phyloP scores from a whole-genome alignment of 2,888 invertebrate genomes.

The Xestia sexstrigata region DNA sequence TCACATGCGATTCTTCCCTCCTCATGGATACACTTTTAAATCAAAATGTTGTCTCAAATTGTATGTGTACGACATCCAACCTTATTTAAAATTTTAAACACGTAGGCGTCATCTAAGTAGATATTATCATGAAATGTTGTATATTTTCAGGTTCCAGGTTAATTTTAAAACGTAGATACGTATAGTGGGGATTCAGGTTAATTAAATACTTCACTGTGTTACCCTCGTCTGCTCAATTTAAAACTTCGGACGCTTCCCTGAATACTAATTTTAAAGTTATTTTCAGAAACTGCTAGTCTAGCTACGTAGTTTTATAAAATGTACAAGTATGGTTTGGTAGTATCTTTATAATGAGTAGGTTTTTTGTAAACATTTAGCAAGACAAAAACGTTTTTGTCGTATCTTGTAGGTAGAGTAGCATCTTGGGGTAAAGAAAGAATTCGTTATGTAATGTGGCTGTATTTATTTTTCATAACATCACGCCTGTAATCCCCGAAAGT shows the following conservation, averaged over 20 bases:
- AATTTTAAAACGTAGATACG: not conserved
- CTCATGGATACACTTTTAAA: too few species aligned
- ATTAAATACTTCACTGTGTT: slow-evolving; percentile 15
- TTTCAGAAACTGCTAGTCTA: not conserved
- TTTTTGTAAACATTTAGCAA: not conserved
- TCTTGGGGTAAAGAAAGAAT: not conserved
- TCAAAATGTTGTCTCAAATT: too few species aligned
- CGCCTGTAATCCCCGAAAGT: not conserved
- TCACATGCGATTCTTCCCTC: too few species aligned
- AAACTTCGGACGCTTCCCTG: slow-evolving; percentile 25
- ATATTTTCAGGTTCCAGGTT: not conserved
- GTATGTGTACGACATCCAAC: not conserved
- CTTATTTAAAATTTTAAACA: not conserved
- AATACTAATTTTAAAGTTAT: slow-evolving; percentile 19
- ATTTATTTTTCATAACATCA: not conserved
- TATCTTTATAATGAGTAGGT: not conserved
- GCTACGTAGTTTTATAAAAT: not conserved
- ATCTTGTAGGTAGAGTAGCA: too few species aligned
- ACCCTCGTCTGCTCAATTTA: slow-evolving; percentile 16
- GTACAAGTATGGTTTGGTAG: not conserved
- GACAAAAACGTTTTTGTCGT: not conserved
- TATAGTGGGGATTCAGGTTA: not conserved
- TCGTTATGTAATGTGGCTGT: not conserved
- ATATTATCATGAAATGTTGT: not conserved
- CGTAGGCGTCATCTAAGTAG: not conserved